These are phyloP conservation scores for Cheilosia impressa DNA, from an alignment of 2,888 invertebrate species.

Conservation along the genomic window DNA sequence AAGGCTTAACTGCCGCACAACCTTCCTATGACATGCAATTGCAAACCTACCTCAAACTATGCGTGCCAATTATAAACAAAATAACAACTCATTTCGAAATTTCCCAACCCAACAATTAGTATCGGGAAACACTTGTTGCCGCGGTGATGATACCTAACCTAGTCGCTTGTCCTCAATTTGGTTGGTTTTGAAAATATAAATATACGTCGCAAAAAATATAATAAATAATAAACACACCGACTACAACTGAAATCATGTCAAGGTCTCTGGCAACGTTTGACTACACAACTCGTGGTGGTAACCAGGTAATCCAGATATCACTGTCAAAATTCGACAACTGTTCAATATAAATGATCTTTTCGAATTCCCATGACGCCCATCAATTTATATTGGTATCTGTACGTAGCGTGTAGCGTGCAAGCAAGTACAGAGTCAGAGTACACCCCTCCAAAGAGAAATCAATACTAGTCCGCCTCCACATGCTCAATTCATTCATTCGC, in stretches of 20 bases:
- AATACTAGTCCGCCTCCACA: slow-evolving; percentile 51
- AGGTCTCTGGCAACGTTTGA: slow-evolving; percentile 59
- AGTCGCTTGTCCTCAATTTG: slow-evolving; percentile 6
- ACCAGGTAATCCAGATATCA: slow-evolving; percentile 75
- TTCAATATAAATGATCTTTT: slow-evolving; percentile 46
- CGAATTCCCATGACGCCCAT: slow-evolving; percentile 11
- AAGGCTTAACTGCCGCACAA: too few species aligned
- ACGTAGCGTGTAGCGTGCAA: slow-evolving; percentile 25
- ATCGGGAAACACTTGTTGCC: not conserved
- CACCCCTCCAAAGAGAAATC: slow-evolving; percentile 64
- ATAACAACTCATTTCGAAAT: not conserved
- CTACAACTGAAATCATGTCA: slow-evolving; percentile 47
- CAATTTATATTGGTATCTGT: not conserved
- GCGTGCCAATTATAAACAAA: not conserved
- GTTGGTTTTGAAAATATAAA: not conserved
- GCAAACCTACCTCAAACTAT: not conserved
- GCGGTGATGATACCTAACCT: not conserved
- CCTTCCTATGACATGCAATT: too few species aligned
- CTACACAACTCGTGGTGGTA: slow-evolving; percentile 39
- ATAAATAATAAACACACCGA: not conserved
- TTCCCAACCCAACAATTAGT: not conserved
- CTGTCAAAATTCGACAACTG: slow-evolving; percentile 63
- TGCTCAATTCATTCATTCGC: slow-evolving; percentile 63
- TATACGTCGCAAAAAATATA: slow-evolving; percentile 20
- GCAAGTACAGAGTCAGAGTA: too few species aligned